Base-by-base conservation (phyloP, 2,888 invertebrate species). In the Biston stratarius region DNA sequence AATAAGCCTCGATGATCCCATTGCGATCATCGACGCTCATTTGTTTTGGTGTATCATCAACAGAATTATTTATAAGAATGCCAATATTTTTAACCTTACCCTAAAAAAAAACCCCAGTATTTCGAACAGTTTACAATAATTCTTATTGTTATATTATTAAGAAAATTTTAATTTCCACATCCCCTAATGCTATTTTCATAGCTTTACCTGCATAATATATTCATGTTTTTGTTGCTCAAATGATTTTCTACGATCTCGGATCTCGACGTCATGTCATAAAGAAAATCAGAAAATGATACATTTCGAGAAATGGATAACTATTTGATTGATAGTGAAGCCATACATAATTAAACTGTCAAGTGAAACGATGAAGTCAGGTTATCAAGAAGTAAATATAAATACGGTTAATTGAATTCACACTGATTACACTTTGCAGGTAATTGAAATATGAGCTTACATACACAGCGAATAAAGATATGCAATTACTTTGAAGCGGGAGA, bases 341-440 rank as follows among this genome's bases (percentile, higher is more conserved):
- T 6, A n/a, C 55, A 47, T 59, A 47, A 64, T 65, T 60, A 60
- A 42, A 51, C 47, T 69, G 65, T 69, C 65, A 65, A 65, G 51
- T 64, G 51, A 55, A 70, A 63, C 61, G 51, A 72, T 42, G 59
- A 49, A 47, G 47, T 33, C 60, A 61, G 56, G 69, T 63, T 69
- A 74, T 71, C 73, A 60, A 62, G 58, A 62, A 64, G 38, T 60
- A 70, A 67, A 64, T 61, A 57, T 64, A 66, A 10, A 15, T 40
- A 62, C 57, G 68, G 60, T 52, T 62, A 64, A 62, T 62, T 62
- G 33, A 62, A 58, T 42, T 58, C n/a, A 42, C 61, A 53, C 34
- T 59, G 51, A 62, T 59, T 62, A 48, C 24, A 48, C 47, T 8
- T 51, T 6, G 49, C 58, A 63, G 63, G 60, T 59, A 67, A 49